Evolutionary conservation across 2,888 invertebrate genomes (phyloP).

Genomic region (Polydrusus cervinus): DNA sequence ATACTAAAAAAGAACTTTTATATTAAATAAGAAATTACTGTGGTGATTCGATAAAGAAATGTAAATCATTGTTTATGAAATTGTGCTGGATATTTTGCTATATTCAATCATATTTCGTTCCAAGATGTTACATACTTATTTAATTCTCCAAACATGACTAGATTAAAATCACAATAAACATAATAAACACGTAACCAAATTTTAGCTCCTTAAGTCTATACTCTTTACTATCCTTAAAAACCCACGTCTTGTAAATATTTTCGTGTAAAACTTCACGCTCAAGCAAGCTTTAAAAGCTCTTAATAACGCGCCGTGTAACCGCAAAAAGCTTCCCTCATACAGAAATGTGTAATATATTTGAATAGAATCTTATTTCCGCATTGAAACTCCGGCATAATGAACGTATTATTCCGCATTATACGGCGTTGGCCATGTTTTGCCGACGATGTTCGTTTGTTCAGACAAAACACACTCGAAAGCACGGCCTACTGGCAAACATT

Average conservation of each 20-base stretch:
- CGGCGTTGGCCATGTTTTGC: slow-evolving; percentile 57
- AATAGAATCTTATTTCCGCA: slow-evolving; percentile 69
- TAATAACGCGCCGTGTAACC: slow-evolving; percentile 48
- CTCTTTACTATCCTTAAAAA: slow-evolving; percentile 4
- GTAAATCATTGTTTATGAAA: no score
- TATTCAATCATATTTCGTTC: no score
- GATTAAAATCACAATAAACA: not conserved
- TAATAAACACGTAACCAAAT: no score
- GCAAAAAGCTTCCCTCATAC: slow-evolving; percentile 36
- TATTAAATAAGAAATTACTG: no score
- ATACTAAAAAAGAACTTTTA: no score
- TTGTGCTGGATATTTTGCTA: no score
- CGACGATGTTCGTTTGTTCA: slow-evolving; percentile 58
- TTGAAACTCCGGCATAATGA: slow-evolving; percentile 69
- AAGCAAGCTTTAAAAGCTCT: slow-evolving; percentile 42
- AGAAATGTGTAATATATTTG: slow-evolving; percentile 60
- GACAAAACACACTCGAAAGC: slow-evolving; percentile 57
- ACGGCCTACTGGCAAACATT: slow-evolving; percentile 56
- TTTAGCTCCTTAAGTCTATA: not conserved
- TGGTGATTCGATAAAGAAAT: no score
- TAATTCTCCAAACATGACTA: no score
- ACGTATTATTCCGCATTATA: slow-evolving; percentile 62
- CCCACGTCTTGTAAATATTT: slow-evolving; percentile 19
- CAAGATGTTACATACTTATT: no score
- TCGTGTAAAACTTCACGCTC: slow-evolving; percentile 47